These are phyloP conservation scores for Epicampocera succincta DNA, from an alignment of 2,888 invertebrate species.

Conservation along the genomic window DNA sequence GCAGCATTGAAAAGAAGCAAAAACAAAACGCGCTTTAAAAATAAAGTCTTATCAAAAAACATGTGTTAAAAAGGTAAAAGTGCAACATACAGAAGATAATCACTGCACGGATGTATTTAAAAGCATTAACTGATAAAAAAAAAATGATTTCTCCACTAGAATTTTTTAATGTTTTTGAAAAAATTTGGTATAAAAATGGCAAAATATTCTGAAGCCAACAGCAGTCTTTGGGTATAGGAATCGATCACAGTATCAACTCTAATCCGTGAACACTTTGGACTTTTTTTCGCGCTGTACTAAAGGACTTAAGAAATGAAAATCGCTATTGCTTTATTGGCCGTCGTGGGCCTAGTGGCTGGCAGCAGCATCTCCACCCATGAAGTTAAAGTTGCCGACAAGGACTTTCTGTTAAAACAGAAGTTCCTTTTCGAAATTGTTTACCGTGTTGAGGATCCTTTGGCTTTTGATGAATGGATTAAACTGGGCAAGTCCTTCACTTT, in stretches of 20 bases:
- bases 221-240: constrained; percentile 76
- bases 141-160: no score
- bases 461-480: constrained; percentile 73
- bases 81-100: not conserved
- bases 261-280: constrained; percentile 70
- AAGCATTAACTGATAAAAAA: constrained; percentile 1
- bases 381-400: constrained; percentile 70
- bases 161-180: constrained; percentile 26
- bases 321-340: constrained; percentile 75
- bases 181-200: constrained; percentile 59
- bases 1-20: no score
- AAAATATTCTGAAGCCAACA: not conserved
- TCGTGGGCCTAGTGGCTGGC: constrained; percentile 75
- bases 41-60: not conserved
- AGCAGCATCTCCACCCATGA: constrained; percentile 47
- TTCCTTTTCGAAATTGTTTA: constrained; percentile 72
- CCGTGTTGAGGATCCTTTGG: constrained; percentile 70
- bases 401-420: constrained; percentile 71
- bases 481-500: constrained; percentile 64
- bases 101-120: not conserved
- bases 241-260: constrained; percentile 62
- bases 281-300: constrained; percentile 5
- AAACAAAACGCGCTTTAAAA: no score
- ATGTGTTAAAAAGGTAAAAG: not conserved
- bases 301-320: constrained; percentile 74